phyloP scores from a whole-genome alignment of 2,797 vertebrate genomes.

The Anabas testudineus region DNA sequence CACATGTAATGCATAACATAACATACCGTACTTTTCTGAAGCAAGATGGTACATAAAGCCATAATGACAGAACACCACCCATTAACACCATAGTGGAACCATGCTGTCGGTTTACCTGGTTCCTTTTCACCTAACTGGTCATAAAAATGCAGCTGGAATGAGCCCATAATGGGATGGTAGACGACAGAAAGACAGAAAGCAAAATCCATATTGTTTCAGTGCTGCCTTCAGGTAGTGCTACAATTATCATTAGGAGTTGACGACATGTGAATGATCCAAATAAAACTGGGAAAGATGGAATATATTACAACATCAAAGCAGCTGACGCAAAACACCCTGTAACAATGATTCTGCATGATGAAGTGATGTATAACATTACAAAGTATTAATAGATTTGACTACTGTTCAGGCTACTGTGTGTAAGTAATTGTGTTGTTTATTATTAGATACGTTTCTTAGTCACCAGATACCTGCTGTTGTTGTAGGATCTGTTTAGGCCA shows the following conservation, averaged over 20 bases:
- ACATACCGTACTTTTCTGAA: conserved; percentile 15
- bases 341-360: background rate
- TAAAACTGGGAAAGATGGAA: background rate
- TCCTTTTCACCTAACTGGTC: conserved; percentile 49
- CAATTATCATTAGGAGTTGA: background rate
- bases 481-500: too few relatives aligned
- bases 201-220: conserved; percentile 12
- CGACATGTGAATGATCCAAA: conserved; percentile 1
- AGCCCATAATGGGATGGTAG: conserved; percentile 30
- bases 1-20: conserved; percentile 22
- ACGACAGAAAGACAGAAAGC: conserved; percentile 23
- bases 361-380: background rate
- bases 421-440: too few relatives aligned
- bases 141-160: conserved; percentile 48
- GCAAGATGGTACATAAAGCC: conserved; percentile 35
- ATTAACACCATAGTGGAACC: conserved; percentile 45
- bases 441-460: too few relatives aligned
- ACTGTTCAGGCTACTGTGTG: background rate
- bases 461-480: too few relatives aligned
- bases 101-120: conserved; percentile 36
- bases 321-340: background rate
- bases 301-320: background rate
- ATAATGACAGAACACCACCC: conserved; percentile 35
- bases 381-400: background rate
- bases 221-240: conserved; percentile 17